Evolutionary conservation across 1,140 invertebrate genomes (phyloP).

Genomic region (Drosophila takahashii): DNA sequence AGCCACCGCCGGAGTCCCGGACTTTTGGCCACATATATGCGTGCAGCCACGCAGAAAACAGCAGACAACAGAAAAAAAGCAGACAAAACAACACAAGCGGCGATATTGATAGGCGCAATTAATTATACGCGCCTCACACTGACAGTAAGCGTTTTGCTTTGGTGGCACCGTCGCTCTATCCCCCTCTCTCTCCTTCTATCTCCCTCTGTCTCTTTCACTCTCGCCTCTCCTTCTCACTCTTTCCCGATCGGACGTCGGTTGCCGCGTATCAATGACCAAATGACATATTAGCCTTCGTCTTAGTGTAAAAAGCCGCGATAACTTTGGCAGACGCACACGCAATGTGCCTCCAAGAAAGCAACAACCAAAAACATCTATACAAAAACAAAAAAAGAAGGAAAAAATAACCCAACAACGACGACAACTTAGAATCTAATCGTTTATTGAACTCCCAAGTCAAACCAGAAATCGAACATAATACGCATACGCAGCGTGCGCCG

Average conservation of each 20-base stretch:
- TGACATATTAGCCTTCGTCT: constrained; percentile 82
- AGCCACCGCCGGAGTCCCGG: constrained; percentile 36
- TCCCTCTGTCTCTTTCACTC: neutral
- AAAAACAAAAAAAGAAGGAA: neutral
- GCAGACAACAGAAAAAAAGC: constrained; percentile 9
- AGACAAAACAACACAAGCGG: constrained; percentile 43
- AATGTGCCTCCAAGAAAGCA: constrained; percentile 19
- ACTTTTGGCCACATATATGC: constrained; percentile 67
- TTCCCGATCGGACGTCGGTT: constrained; percentile 42
- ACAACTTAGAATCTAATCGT: constrained; percentile 73
- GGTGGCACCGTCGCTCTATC: constrained; percentile 21
- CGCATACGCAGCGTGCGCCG: constrained; percentile 77
- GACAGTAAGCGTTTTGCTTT: constrained; percentile 81
- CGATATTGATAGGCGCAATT: constrained; percentile 81
- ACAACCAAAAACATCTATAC: constrained; percentile 19
- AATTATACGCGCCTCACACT: constrained; percentile 79
- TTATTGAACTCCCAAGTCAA: constrained; percentile 65
- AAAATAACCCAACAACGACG: constrained; percentile 6
- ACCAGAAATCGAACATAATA: constrained; percentile 54
- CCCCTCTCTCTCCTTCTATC: constrained; percentile 1
- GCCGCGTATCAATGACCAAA: constrained; percentile 79
- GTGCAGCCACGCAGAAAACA: constrained; percentile 43
- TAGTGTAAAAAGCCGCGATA: constrained; percentile 81
- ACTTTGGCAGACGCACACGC: constrained; percentile 73
- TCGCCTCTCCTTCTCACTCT: neutral